Percentiles rank a stretch among this genome's conserved stretches.
These are phyloP conservation scores for Anas bernieri DNA, from an alignment of 2,797 vertebrate species.

Conservation along the genomic window DNA sequence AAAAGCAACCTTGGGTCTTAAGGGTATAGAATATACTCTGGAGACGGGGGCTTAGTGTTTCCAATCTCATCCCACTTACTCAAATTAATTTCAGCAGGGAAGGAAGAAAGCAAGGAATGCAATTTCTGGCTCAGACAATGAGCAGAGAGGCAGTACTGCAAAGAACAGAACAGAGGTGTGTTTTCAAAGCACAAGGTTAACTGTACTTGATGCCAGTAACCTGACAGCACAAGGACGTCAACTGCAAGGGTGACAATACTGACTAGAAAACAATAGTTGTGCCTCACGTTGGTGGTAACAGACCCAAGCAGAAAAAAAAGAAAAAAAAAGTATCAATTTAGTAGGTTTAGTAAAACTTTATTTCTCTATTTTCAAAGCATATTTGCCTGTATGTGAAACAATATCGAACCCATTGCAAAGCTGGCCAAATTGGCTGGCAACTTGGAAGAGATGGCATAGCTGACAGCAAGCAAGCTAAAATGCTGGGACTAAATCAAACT, in stretches of 20 bases:
- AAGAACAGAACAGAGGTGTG: neutral
- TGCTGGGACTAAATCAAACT: conserved; percentile 17
- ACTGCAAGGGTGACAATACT: neutral
- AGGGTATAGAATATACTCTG: neutral
- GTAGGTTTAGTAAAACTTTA: conserved; percentile 27
- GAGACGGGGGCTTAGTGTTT: neutral
- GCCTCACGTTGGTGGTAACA: neutral
- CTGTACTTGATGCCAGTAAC: neutral
- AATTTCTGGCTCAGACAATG: neutral
- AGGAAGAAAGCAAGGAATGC: neutral
- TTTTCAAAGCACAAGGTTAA: neutral
- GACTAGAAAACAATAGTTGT: neutral
- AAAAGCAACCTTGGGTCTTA: neutral
- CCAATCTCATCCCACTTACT: neutral
- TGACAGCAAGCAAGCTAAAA: conserved; percentile 29
- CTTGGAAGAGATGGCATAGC: conserved; percentile 1
- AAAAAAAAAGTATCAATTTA: neutral
- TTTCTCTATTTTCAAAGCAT: neutral
- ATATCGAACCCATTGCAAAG: neutral
- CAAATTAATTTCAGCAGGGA: neutral
- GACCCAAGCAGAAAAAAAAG: neutral
- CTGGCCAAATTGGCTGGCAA: conserved; percentile 19
- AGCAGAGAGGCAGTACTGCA: neutral
- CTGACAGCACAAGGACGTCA: neutral
- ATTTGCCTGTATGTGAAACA: conserved; percentile 29